Conservation (phyloP, 1,140 invertebrate genomes). For the Zaprionus ornatus region DNA sequence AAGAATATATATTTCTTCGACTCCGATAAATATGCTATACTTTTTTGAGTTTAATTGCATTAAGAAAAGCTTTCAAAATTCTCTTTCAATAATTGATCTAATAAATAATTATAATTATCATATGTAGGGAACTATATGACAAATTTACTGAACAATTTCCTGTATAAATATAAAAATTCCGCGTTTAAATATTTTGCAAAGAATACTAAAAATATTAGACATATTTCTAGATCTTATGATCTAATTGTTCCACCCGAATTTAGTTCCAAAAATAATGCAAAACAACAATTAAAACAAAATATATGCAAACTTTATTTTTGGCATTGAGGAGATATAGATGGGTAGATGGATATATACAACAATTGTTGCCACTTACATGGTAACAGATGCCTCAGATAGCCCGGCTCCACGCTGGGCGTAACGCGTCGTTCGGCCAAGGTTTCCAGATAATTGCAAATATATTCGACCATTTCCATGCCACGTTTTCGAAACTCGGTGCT, state of each 20-base stretch:
- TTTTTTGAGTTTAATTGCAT: neutral
- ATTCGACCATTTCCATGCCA: conserved; percentile 99
- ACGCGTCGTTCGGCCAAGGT: conserved; percentile 92
- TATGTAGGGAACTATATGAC: too few relatives aligned
- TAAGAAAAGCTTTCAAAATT: too few relatives aligned
- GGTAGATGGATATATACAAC: neutral
- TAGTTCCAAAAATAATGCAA: conserved; percentile 2
- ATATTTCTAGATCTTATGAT: neutral
- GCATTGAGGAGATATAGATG: conserved; percentile 13
- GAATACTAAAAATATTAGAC: neutral
- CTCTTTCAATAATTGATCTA: neutral
- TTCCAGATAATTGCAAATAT: conserved; percentile 97
- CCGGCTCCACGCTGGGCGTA: conserved; percentile 95
- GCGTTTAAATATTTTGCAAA: too few relatives aligned
- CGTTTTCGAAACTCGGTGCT: conserved; percentile 93
- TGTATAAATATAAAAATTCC: neutral
- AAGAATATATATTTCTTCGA: neutral
- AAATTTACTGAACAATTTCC: neutral
- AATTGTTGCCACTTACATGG: conserved; percentile 85
- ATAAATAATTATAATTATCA: too few relatives aligned
- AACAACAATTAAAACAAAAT: conserved; percentile 2
- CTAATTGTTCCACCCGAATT: neutral
- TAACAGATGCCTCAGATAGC: conserved; percentile 93
- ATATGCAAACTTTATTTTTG: conserved; percentile 11
- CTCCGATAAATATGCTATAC: neutral